phyloP scores from a whole-genome alignment of 23 tunicate genomes.

The Botrylloides violaceus region DNA sequence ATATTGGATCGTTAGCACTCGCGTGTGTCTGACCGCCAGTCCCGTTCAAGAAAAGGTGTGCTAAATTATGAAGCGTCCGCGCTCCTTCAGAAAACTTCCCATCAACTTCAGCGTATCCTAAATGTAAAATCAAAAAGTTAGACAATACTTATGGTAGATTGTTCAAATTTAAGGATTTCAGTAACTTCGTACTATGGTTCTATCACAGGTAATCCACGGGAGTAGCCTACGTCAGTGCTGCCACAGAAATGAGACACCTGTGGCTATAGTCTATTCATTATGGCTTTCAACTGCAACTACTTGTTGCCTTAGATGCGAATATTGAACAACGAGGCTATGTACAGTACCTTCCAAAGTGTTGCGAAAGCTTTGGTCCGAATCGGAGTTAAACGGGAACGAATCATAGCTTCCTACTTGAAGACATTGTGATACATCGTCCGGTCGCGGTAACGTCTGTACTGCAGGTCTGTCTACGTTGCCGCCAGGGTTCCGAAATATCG shows the following conservation, averaged over 20 bases:
- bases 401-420: constrained; percentile 48
- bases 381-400: constrained; percentile 55
- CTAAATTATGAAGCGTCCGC: constrained; percentile 68
- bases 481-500: constrained; percentile 69
- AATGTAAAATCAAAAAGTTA: background rate
- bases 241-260: no score
- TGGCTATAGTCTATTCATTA: no score
- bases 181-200: no score
- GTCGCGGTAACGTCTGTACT: constrained; percentile 43
- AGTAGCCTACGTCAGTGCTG: no score
- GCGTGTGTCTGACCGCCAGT: constrained; percentile 87
- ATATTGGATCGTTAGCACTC: constrained; percentile 80
- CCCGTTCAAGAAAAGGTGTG: constrained; percentile 82
- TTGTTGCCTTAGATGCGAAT: no score
- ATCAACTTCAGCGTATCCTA: constrained; percentile 58
- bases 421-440: constrained; percentile 50
- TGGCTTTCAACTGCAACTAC: no score
- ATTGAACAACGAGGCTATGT: no score
- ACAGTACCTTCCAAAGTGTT: constrained; percentile 68
- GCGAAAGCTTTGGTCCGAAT: constrained; percentile 59
- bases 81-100: constrained; percentile 78
- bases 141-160: background rate
- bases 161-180: background rate
- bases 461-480: constrained; percentile 65
- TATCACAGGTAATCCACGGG: no score